Evolutionary conservation across 2,888 invertebrate species (phyloP).

Genomic region (Lamellibrachia satsuma): DNA sequence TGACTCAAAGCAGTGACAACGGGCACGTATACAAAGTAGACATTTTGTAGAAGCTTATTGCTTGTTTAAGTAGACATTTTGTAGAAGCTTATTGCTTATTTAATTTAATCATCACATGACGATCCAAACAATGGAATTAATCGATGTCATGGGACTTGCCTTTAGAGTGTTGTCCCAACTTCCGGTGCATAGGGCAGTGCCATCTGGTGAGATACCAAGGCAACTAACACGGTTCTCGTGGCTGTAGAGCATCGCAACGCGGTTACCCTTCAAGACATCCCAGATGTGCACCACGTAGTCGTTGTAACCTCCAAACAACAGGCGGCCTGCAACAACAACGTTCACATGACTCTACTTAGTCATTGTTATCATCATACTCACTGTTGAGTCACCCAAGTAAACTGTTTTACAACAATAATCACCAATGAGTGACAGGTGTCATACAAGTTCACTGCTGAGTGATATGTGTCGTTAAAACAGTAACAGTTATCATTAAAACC

Average conservation of each 20-base stretch:
- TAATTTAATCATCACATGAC: background rate
- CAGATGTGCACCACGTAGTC: conserved; percentile 98
- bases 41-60: background rate
- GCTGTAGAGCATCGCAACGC: conserved; percentile 89
- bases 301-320: conserved; percentile 97
- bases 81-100: background rate
- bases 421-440: background rate
- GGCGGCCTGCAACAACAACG: conserved; percentile 73
- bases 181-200: conserved; percentile 94
- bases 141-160: conserved; percentile 67
- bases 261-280: conserved; percentile 94
- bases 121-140: background rate
- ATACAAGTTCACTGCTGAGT: background rate
- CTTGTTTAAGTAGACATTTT: background rate
- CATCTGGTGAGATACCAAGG: conserved; percentile 90
- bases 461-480: background rate
- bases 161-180: conserved; percentile 95
- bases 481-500: too few relatives aligned
- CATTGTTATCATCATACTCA: background rate
- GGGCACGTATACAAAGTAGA: too few relatives aligned
- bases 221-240: conserved; percentile 91
- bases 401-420: too few relatives aligned
- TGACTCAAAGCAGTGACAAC: too few relatives aligned
- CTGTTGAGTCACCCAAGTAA: background rate
- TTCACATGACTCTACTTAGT: background rate